Percentiles rank a stretch among this genome's conserved stretches.
phyloP scores from a whole-genome alignment of 2,113 vertebrate genomes.

The Aldabrachelys gigantea region DNA sequence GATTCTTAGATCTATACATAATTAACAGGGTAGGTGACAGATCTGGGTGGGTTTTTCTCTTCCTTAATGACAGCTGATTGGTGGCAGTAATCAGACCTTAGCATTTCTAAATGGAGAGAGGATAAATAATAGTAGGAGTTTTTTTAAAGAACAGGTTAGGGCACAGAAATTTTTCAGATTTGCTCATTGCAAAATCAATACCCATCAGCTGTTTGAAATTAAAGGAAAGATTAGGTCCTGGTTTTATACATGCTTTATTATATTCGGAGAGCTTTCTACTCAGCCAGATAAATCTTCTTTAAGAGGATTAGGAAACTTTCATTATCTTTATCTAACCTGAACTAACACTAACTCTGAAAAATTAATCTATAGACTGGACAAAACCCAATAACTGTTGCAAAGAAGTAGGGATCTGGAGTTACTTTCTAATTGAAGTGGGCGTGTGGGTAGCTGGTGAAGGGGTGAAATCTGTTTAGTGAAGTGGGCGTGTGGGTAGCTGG shows the following conservation, averaged over 20 bases:
- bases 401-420: not conserved
- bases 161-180: slow-evolving; percentile 76
- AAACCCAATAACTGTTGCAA: slow-evolving; percentile 63
- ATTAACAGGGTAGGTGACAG: not conserved
- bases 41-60: not conserved
- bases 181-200: slow-evolving; percentile 90
- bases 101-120: slow-evolving; percentile 28
- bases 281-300: slow-evolving; percentile 84
- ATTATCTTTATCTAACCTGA: slow-evolving; percentile 88
- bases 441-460: not conserved
- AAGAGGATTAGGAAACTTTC: slow-evolving; percentile 86
- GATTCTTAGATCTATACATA: no score
- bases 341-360: slow-evolving; percentile 81
- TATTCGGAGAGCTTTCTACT: slow-evolving; percentile 82
- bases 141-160: slow-evolving; percentile 22
- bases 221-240: slow-evolving; percentile 85
- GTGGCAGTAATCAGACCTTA: not conserved
- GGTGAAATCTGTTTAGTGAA: not conserved
- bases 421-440: not conserved
- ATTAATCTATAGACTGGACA: slow-evolving; percentile 82
- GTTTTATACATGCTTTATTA: slow-evolving; percentile 83
- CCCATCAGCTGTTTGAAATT: slow-evolving; percentile 91
- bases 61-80: not conserved
- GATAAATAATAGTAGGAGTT: slow-evolving; percentile 22
- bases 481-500: not conserved